These are phyloP conservation scores for Nephrocerus scutellatus DNA, from an alignment of 2,888 invertebrate genomes.

Conservation along the genomic window DNA sequence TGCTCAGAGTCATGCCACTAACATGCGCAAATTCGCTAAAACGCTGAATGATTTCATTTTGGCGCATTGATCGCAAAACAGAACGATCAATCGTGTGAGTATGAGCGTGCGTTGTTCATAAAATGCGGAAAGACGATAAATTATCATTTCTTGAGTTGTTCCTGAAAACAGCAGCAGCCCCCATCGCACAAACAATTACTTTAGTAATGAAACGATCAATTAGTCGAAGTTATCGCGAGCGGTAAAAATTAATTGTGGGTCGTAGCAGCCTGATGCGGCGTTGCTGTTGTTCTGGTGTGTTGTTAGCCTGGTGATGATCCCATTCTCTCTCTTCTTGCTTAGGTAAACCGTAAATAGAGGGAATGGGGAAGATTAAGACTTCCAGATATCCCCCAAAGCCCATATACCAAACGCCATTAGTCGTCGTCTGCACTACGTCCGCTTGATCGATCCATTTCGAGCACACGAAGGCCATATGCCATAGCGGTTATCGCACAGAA, in stretches of 20 bases:
- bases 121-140: constrained; percentile 1
- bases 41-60: background rate
- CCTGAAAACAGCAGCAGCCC: background rate
- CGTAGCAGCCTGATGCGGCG: no score
- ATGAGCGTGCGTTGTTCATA: background rate
- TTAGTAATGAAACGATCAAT: constrained; percentile 24
- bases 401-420: no score
- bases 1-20: no score
- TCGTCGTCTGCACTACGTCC: no score
- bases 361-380: background rate
- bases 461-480: constrained; percentile 2
- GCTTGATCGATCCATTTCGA: no score
- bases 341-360: background rate
- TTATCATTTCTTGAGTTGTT: background rate
- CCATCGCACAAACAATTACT: constrained; percentile 4
- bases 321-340: constrained; percentile 1
- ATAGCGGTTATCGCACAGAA: constrained; percentile 3
- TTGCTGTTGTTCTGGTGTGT: constrained; percentile 2
- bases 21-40: constrained; percentile 12
- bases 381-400: no score
- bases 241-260: no score
- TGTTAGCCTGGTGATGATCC: constrained; percentile 14
- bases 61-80: background rate
- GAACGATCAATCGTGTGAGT: background rate
- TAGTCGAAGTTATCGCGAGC: constrained; percentile 25